Evolutionary conservation across 1,140 invertebrate species (phyloP).

Genomic region (Drosophila parabipectinata): DNA sequence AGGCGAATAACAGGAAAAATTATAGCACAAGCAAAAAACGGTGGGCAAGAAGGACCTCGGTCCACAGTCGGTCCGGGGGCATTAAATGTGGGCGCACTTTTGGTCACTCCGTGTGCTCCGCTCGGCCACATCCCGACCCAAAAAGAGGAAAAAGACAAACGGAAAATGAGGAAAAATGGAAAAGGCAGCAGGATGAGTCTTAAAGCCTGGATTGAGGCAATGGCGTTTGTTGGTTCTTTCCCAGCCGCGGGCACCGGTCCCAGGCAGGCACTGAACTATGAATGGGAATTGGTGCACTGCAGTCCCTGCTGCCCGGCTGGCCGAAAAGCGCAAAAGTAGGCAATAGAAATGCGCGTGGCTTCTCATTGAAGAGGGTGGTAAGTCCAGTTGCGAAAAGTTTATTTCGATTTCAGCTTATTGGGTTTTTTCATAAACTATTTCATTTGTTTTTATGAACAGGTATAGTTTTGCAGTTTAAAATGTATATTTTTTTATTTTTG

Average conservation of each 20-base stretch:
- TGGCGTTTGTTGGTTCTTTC: constrained; percentile 10
- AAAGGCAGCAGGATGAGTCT: constrained; percentile 51
- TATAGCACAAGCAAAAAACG: constrained; percentile 44
- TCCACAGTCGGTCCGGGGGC: constrained; percentile 31
- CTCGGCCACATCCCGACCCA: constrained; percentile 26
- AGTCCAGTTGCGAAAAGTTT: constrained; percentile 7
- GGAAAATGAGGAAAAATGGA: constrained; percentile 27
- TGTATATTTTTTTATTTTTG: too few relatives aligned
- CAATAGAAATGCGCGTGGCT: constrained; percentile 35
- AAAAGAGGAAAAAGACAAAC: constrained; percentile 1
- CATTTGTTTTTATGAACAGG: too few relatives aligned
- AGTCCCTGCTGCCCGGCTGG: constrained; percentile 4
- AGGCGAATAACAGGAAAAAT: constrained; percentile 53
- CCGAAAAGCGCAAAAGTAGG: constrained; percentile 39
- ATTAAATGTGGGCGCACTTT: constrained; percentile 51
- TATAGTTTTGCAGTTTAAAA: too few relatives aligned
- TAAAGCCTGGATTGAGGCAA: constrained; percentile 62
- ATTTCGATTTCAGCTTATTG: neutral
- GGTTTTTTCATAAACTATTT: too few relatives aligned
- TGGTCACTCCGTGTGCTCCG: constrained; percentile 30
- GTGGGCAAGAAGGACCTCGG: constrained; percentile 21
- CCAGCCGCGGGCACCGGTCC: neutral
- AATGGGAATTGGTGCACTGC: constrained; percentile 60
- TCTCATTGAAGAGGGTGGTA: neutral
- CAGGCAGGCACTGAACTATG: constrained; percentile 48